Evolutionary conservation across 1,140 invertebrate genomes (phyloP), one percentile per base, ranked within the genome.

Genomic region (Conus ventricosus): DNA sequence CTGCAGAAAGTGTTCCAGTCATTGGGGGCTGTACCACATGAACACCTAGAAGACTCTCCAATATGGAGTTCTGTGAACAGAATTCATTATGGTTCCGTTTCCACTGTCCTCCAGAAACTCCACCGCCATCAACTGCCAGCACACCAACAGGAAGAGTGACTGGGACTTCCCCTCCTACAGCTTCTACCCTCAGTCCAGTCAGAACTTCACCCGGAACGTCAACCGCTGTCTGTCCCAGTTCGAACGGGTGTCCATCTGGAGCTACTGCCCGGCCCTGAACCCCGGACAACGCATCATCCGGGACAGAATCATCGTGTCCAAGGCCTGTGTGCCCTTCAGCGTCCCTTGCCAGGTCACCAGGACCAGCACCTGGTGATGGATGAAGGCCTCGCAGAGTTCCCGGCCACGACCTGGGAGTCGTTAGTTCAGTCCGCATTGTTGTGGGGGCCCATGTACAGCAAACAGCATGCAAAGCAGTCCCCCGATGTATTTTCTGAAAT

Each of bases 261-360:
- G 53, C 82, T 84, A 63, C 82, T 84, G 82, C n/a, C 55, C 82
- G 10, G 54, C 20, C 54, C 82, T 60, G 5, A 20, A 6, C 5
- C 4, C 82, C n/a, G 55, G 82, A 0, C 54, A 60, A n/a, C 55
- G 82, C 7, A 63, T 84, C 82, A 63, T 84, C 82, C n/a, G 82
- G 82, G 82, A 84, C 17, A 7, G 82, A 4, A 63, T 84, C 82
- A 84, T 84, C 57, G 82, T 84, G 23, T 54, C 82, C 57, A 63
- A 25, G 23, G 54, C 82, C 4, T 60, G 54, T 51, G 8, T n/a
- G 23, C 25, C 54, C 54, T 67, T 63, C n/a, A 84, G 55, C 23
- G 57, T 84, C 27, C 54, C 54, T 4, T 84, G 82, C 57, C 17
- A 84, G 51, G 39, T 51, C 80, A 81, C 51, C 80, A 81, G 67